Base-by-base conservation (phyloP, 2,113 vertebrate species). In the Melanotaenia duboulayi region DNA sequence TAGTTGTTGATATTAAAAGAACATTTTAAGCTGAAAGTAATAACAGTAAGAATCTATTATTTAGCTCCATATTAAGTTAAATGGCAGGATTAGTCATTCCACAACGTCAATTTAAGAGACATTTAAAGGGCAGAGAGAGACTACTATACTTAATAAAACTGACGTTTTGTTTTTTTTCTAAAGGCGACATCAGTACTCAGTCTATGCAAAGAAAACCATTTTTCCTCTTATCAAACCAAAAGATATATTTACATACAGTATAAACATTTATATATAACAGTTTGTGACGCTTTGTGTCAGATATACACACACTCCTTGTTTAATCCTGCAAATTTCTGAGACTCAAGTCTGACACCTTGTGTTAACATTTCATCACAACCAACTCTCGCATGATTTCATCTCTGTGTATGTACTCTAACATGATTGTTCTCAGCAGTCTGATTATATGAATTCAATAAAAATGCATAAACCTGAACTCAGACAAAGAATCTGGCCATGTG, bases 341-440 rank as follows among this genome's bases (percentile, higher is more conserved):
- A 78, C 77, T 49, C 35, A 16, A 85, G 72, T 51, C 83, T 93
- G 92, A 91, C 92, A 90, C 79, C 92, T 93, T 86, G 91, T 91
- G 92, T 16, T 44, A 19, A 35, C 24, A 62, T 65, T 24, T 75
- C 44, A 56, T 48, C 65, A 60, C 25, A 63, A 28, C 3, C 46
- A 32, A 12, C 13, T 4, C 28, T 28, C 6, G 28, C 28, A 28
- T 28, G 28, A 28, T 6, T 28, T 6, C 28, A 28, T 28, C 28
- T 28, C n/a, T 6, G 32, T 7, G 32, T 35, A 35, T 1, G 8
- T 9, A 35, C 7, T 35, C 32, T 28, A 35, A 35, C 32, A 35
- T 35, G 32, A 35, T 9, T 35, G 32, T 9, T 35, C 32, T 8
- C 4, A 35, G 8, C 32, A 9, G 8, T 35, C 32, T 35, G 32